Conservation (phyloP, 2,113 vertebrate species). For the Mola mola region DNA sequence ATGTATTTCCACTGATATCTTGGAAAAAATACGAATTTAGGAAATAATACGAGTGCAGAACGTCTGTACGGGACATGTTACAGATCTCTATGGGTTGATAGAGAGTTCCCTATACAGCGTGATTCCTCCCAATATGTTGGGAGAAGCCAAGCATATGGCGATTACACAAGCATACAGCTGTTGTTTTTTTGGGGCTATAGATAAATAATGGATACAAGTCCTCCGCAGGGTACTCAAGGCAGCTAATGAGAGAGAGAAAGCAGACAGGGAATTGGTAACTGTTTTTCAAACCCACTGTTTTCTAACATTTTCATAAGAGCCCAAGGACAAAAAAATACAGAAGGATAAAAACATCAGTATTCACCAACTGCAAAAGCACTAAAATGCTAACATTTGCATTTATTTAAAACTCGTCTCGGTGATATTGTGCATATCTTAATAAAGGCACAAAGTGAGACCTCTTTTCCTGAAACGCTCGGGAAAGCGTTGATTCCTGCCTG, state of each 20-base stretch:
- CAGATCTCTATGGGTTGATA: conserved; percentile 61
- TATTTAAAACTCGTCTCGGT: conserved; percentile 32
- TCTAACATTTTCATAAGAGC: conserved; percentile 65
- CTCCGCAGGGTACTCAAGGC: conserved; percentile 72
- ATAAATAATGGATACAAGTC: conserved; percentile 80
- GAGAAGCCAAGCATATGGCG: conserved; percentile 69
- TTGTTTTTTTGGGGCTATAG: conserved; percentile 68
- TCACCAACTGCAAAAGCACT: conserved; percentile 51
- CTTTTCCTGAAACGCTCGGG: conserved; percentile 11
- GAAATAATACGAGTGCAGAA: conserved; percentile 37
- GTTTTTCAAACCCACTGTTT: conserved; percentile 73
- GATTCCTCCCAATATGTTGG: conserved; percentile 69
- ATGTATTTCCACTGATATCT: not conserved
- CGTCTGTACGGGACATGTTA: conserved; percentile 25
- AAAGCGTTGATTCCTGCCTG: conserved; percentile 29
- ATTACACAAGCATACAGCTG: conserved; percentile 78
- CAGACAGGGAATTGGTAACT: conserved; percentile 75
- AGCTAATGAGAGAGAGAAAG: conserved; percentile 76
- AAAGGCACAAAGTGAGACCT: conserved; percentile 1
- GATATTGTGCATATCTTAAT: conserved; percentile 34
- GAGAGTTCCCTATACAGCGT: conserved; percentile 50
- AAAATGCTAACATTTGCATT: conserved; percentile 62
- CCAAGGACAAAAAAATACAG: conserved; percentile 67
- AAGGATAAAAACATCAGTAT: conserved; percentile 61
- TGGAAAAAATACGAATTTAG: conserved; percentile 16